These are phyloP conservation scores for Ormia ochracea DNA, from an alignment of 2,888 invertebrate genomes.

Conservation along the genomic window DNA sequence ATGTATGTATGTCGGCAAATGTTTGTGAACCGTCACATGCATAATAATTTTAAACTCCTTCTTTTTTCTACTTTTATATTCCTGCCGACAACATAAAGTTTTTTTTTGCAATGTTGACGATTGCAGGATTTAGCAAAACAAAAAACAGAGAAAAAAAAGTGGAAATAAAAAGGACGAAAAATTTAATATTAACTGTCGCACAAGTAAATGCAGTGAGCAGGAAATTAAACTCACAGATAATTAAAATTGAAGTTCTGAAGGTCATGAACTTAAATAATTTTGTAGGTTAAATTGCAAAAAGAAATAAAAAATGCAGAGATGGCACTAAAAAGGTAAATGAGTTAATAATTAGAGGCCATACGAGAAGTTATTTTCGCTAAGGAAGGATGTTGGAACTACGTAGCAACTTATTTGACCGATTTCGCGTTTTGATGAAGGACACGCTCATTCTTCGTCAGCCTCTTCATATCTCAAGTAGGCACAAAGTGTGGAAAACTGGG, in stretches of 20 bases:
- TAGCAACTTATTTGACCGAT: too few relatives aligned
- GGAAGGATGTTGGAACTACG: too few relatives aligned
- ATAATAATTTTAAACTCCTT: conserved; percentile 30
- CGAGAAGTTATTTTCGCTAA: too few relatives aligned
- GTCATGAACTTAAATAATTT: conserved; percentile 24
- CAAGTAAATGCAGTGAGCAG: neutral
- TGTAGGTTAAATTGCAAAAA: neutral
- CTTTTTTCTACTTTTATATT: neutral
- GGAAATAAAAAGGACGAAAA: neutral
- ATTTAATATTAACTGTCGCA: neutral
- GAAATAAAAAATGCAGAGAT: neutral
- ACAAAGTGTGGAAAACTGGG: too few relatives aligned
- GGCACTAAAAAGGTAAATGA: too few relatives aligned
- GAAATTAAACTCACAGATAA: conserved; percentile 2
- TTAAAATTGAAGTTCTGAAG: conserved; percentile 21
- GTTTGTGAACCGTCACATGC: conserved; percentile 51
- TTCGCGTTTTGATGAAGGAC: too few relatives aligned
- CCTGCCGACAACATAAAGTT: neutral
- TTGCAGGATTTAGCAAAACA: neutral
- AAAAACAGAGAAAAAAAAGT: neutral
- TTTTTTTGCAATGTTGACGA: conserved; percentile 19
- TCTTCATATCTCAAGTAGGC: neutral
- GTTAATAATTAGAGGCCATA: too few relatives aligned
- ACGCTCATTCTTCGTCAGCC: too few relatives aligned
- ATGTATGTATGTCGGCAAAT: conserved; percentile 8